These are phyloP conservation scores for Microdon myrmicae DNA, from an alignment of 2,888 invertebrate genomes.

Conservation along the genomic window DNA sequence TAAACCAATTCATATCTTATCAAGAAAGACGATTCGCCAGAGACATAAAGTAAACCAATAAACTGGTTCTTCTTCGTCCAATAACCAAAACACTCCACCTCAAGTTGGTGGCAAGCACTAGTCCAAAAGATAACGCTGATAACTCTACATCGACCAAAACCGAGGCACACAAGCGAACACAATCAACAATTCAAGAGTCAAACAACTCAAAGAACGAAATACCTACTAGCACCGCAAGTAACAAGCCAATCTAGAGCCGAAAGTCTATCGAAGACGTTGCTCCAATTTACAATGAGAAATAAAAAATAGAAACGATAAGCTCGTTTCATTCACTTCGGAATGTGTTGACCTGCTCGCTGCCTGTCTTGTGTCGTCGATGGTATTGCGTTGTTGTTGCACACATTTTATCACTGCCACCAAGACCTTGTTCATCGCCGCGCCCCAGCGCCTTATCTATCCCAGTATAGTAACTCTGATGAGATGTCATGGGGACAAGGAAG, in stretches of 20 bases:
- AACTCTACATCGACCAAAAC: not conserved
- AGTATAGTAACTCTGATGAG: too few species aligned
- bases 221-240: not conserved
- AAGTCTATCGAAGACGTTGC: too few species aligned
- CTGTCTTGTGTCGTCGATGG: not conserved
- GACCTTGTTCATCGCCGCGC: constrained; percentile 24
- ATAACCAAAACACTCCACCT: constrained; percentile 7
- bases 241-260: too few species aligned
- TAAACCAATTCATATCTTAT: constrained; percentile 15
- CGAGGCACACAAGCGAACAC: constrained; percentile 1
- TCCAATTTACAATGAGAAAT: too few species aligned
- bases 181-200: constrained; percentile 13
- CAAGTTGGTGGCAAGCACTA: constrained; percentile 6
- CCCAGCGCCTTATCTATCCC: constrained; percentile 34
- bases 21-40: constrained; percentile 1
- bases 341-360: constrained; percentile 12
- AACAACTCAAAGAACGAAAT: constrained; percentile 20
- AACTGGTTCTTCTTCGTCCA: constrained; percentile 12
- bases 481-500: constrained; percentile 7
- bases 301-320: constrained; percentile 31
- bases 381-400: constrained; percentile 9
- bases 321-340: constrained; percentile 14
- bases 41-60: constrained; percentile 5
- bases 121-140: constrained; percentile 18
- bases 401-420: constrained; percentile 37